Evolutionary conservation across 2,888 invertebrate genomes (phyloP).

Genomic region (Elegia similella): DNA sequence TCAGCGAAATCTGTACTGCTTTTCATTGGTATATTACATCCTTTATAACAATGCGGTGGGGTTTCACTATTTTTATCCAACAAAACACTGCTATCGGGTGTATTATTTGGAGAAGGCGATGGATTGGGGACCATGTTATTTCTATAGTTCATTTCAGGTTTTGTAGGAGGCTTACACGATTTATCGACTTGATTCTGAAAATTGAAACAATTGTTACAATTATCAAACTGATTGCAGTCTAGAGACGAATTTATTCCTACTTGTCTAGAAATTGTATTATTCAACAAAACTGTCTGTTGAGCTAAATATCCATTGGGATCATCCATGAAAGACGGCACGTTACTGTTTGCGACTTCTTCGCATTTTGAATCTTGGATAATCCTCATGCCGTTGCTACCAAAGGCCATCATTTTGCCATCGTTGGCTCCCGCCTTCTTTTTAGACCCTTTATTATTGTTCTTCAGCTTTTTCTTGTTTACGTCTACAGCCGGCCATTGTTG

Average conservation of each 20-base stretch:
- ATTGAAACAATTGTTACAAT: conserved; percentile 41
- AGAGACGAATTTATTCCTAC: conserved; percentile 64
- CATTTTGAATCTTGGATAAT: conserved; percentile 63
- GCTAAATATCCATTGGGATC: conserved; percentile 95
- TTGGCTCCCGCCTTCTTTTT: conserved; percentile 71
- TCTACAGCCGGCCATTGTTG: conserved; percentile 72
- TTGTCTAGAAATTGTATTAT: conserved; percentile 90
- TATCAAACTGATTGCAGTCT: conserved; percentile 57
- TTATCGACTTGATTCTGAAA: conserved; percentile 55
- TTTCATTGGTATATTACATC: conserved; percentile 71
- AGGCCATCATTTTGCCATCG: conserved; percentile 56
- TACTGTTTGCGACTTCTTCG: conserved; percentile 73
- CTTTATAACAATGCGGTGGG: conserved; percentile 74
- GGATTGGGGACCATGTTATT: conserved; percentile 58
- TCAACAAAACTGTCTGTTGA: conserved; percentile 93
- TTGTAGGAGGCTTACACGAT: conserved; percentile 42
- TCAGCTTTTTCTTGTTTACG: conserved; percentile 78
- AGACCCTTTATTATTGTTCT: conserved; percentile 73
- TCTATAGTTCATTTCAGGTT: conserved; percentile 56
- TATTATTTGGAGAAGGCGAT: conserved; percentile 67
- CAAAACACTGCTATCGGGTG: conserved; percentile 72
- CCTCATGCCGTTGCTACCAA: conserved; percentile 60
- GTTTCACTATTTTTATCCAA: conserved; percentile 59
- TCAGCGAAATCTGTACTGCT: conserved; percentile 62
- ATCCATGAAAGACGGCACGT: conserved; percentile 92